These are phyloP conservation scores for Catostomus latipinnis DNA, from an alignment of 2,797 vertebrate species.

Conservation along the genomic window DNA sequence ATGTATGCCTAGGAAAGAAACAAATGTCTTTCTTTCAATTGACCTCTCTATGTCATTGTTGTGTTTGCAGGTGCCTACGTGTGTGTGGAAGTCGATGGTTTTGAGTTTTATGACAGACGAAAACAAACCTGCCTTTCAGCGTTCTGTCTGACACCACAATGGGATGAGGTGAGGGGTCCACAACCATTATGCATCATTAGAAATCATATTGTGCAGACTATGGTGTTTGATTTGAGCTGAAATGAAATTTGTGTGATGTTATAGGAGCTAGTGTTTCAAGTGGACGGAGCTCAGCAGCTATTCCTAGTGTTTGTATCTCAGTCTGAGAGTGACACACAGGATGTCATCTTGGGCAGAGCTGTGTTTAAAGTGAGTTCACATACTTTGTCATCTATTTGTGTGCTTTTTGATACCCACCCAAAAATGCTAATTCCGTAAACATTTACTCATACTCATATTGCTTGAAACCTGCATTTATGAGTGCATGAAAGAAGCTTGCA, in stretches of 20 bases:
- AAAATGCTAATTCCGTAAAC: too few relatives aligned
- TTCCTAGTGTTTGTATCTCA: constrained; percentile 73
- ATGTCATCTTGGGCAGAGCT: constrained; percentile 69
- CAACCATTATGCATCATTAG: background rate
- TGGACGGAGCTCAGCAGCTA: constrained; percentile 74
- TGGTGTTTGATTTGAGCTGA: constrained; percentile 21
- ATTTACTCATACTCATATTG: too few relatives aligned
- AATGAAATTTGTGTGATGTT: constrained; percentile 4
- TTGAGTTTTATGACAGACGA: constrained; percentile 73
- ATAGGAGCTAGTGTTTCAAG: constrained; percentile 78
- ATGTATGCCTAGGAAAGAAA: too few relatives aligned
- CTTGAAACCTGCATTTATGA: too few relatives aligned
- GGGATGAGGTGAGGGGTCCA: constrained; percentile 75
- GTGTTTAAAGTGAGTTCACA: constrained; percentile 63
- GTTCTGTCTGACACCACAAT: constrained; percentile 69
- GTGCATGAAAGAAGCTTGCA: too few relatives aligned
- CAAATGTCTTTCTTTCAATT: background rate
- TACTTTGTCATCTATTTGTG: background rate
- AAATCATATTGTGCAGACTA: background rate
- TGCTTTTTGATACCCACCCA: too few relatives aligned
- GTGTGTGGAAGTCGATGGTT: constrained; percentile 78
- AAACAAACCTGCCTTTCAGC: constrained; percentile 75
- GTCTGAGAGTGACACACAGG: constrained; percentile 47
- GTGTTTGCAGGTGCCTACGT: constrained; percentile 70
- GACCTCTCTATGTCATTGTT: background rate